These are phyloP conservation scores for Agrenia bidenticulata DNA, from an alignment of 2,888 invertebrate species.

Conservation along the genomic window DNA sequence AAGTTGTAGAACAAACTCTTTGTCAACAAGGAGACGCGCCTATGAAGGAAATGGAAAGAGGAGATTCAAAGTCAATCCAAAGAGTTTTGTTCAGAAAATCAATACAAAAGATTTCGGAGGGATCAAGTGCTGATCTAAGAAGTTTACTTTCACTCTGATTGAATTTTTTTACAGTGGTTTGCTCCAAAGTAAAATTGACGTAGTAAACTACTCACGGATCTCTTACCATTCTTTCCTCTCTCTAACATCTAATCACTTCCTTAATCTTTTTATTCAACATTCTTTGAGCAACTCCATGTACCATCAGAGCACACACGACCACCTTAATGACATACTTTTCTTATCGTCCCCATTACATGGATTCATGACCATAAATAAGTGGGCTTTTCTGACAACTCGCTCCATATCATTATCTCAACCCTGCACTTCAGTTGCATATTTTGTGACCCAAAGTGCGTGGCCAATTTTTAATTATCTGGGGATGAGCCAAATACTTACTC, in stretches of 20 bases:
- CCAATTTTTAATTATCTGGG: too few relatives aligned
- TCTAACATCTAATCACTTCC: slow-evolving; percentile 8
- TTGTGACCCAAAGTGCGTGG: too few relatives aligned
- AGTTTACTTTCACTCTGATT: slow-evolving; percentile 30
- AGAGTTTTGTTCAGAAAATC: slow-evolving; percentile 14
- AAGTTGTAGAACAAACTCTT: neutral
- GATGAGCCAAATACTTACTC: slow-evolving; percentile 61
- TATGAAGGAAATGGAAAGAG: neutral
- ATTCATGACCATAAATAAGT: too few relatives aligned
- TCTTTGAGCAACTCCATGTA: too few relatives aligned
- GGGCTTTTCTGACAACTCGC: too few relatives aligned
- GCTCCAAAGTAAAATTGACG: neutral
- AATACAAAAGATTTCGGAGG: slow-evolving; percentile 26
- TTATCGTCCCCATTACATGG: too few relatives aligned
- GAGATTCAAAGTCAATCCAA: neutral
- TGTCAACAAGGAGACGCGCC: too few relatives aligned
- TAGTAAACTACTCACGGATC: neutral
- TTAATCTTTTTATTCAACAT: neutral
- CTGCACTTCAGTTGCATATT: too few relatives aligned
- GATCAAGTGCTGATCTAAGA: slow-evolving; percentile 32
- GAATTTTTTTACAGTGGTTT: slow-evolving; percentile 27
- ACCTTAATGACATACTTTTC: too few relatives aligned
- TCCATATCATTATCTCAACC: too few relatives aligned
- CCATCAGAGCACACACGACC: too few relatives aligned
- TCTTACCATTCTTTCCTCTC: neutral